phyloP scores from a whole-genome alignment of 2,113 vertebrate species.

The human region GRCh38 chr12:115982501-115983000 shows the following conservation, averaged over 20 bases:
- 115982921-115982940: background rate
- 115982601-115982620: constrained; percentile 77
- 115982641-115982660: background rate
- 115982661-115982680: background rate
- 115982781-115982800: background rate
- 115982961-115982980: background rate
- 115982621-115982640: constrained; percentile 12
- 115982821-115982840: background rate
- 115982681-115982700: background rate
- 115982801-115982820: background rate
- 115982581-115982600: constrained; percentile 93
- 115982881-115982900: background rate
- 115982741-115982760: background rate
- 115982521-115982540: constrained; percentile 95
- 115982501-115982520: constrained; percentile 96
- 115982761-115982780: background rate
- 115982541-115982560: constrained; percentile 91
- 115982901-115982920: background rate
- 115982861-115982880: background rate
- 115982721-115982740: background rate
- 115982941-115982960: background rate
- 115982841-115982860: background rate
- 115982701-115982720: background rate
- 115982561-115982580: constrained; percentile 93
- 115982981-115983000: background rate